Evolutionary conservation across 2,888 invertebrate genomes (phyloP).

Genomic region (Pharmacophagus antenor): DNA sequence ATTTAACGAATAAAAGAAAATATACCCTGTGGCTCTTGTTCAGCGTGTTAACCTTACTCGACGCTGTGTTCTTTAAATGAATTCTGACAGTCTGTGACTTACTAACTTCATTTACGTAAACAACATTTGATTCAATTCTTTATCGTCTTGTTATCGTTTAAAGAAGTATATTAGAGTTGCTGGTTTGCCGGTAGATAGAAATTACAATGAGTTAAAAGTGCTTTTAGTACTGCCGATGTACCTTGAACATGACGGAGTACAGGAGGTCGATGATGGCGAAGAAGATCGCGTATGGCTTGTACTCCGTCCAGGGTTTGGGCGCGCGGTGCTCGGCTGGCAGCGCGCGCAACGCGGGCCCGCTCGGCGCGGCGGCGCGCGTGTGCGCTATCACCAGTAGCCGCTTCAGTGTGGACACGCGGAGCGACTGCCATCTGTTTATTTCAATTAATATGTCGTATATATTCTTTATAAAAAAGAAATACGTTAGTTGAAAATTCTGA

Average conservation of each 20-base stretch:
- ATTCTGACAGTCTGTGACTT: no score
- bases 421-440: constrained; percentile 85
- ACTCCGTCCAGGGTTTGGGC: constrained; percentile 84
- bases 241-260: constrained; percentile 93
- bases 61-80: no score
- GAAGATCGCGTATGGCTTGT: constrained; percentile 92
- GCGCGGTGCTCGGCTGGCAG: constrained; percentile 80
- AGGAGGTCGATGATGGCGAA: constrained; percentile 92
- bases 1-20: no score
- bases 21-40: no score
- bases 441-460: neutral
- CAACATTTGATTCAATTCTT: no score
- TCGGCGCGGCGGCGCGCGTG: constrained; percentile 12
- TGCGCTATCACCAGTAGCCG: constrained; percentile 86
- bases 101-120: no score
- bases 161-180: neutral
- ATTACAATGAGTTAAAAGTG: no score
- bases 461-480: no score
- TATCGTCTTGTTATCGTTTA: no score
- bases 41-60: no score
- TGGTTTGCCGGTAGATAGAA: no score
- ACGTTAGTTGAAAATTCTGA: no score
- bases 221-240: constrained; percentile 44
- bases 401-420: constrained; percentile 86
- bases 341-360: constrained; percentile 86